Evolutionary conservation across 23 tunicate genomes (phyloP).

Genomic region (Styela plicata): DNA sequence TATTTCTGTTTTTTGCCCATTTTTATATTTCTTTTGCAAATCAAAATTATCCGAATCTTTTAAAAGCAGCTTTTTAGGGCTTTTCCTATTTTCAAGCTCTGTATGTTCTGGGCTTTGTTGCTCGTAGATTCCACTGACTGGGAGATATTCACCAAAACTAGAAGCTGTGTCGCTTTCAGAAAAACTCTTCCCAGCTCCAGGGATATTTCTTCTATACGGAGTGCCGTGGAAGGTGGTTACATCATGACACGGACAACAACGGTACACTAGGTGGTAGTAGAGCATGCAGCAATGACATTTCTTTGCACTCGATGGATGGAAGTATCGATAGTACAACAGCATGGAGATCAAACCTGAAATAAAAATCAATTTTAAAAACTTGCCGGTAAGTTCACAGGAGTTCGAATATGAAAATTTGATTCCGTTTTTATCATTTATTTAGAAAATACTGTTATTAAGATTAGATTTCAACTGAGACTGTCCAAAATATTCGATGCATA

Average conservation of each 20-base stretch:
- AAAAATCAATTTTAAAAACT: no score
- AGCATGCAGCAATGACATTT: slow-evolving; percentile 81
- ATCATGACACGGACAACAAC: slow-evolving; percentile 17
- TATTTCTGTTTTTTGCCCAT: neutral
- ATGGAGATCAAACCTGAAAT: slow-evolving; percentile 64
- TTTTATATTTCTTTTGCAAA: neutral
- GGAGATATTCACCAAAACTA: neutral
- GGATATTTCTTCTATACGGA: slow-evolving; percentile 6
- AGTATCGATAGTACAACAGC: slow-evolving; percentile 66
- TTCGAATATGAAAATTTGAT: no score
- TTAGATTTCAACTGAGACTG: no score
- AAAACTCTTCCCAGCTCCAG: neutral
- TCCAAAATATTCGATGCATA: no score
- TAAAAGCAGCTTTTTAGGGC: neutral
- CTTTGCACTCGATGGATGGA: slow-evolving; percentile 74
- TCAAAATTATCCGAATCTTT: neutral
- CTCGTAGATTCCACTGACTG: neutral
- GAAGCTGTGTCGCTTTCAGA: neutral
- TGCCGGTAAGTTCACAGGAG: no score
- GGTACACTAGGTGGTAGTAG: slow-evolving; percentile 29
- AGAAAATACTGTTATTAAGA: no score
- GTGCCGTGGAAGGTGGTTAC: slow-evolving; percentile 4
- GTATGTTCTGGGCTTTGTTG: neutral
- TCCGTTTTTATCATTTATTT: no score
- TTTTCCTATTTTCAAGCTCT: slow-evolving; percentile 4